Conservation (phyloP, 2,113 vertebrate species). For the Eonycteris spelaea region DNA sequence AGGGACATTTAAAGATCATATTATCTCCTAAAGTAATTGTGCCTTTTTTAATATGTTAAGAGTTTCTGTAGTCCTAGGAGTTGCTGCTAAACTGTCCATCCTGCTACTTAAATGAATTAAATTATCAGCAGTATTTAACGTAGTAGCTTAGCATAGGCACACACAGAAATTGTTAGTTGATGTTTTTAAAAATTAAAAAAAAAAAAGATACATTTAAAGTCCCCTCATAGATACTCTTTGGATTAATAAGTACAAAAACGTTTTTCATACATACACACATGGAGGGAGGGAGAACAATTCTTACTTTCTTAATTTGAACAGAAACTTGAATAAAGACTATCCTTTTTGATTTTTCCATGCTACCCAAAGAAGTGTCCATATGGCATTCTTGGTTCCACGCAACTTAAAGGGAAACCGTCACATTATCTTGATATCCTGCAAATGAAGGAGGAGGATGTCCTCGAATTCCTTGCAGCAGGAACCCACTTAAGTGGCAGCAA, state of each 20-base stretch:
- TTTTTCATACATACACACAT: not conserved
- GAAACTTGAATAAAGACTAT: not conserved
- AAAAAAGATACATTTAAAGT: not conserved
- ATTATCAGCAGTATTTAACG: not conserved
- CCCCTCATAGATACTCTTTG: not conserved
- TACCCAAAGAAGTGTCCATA: too few relatives aligned
- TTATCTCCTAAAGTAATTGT: too few relatives aligned
- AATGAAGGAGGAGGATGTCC: slow-evolving; percentile 86
- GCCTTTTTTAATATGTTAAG: not conserved
- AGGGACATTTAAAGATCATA: not conserved
- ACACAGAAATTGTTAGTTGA: not conserved
- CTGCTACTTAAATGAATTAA: not conserved
- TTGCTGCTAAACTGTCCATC: not conserved
- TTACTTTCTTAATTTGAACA: not conserved
- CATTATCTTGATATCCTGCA: slow-evolving; percentile 87
- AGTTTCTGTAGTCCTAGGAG: not conserved
- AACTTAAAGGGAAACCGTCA: slow-evolving; percentile 92
- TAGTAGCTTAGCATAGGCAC: not conserved
- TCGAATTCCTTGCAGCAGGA: slow-evolving; percentile 97
- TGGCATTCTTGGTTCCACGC: slow-evolving; percentile 84
- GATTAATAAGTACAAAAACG: not conserved
- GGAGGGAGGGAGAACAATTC: not conserved
- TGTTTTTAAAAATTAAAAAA: not conserved
- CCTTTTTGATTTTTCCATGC: not conserved
- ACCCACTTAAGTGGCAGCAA: slow-evolving; percentile 98